Evolutionary conservation across 2,888 invertebrate genomes (phyloP).

Genomic region (Oscheius sp.): DNA sequence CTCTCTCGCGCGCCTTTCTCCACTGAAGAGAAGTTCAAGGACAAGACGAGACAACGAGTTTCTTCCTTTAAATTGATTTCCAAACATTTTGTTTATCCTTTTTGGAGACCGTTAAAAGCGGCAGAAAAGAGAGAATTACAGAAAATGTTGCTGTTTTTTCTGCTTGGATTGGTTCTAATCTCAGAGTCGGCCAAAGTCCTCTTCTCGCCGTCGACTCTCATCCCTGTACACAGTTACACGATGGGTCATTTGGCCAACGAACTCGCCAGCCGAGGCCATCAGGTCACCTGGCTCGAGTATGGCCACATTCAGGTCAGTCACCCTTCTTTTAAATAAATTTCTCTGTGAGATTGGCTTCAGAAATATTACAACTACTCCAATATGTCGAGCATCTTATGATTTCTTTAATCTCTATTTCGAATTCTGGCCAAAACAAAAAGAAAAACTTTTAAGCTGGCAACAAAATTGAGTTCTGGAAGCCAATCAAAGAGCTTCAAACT

Average conservation of each 20-base stretch:
- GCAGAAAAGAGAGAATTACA: not conserved
- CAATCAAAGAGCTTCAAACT: too few relatives aligned
- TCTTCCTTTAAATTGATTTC: not conserved
- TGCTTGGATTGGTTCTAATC: not conserved
- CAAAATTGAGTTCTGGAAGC: too few relatives aligned
- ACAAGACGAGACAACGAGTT: too few relatives aligned
- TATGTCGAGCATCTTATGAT: too few relatives aligned
- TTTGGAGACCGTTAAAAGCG: too few relatives aligned
- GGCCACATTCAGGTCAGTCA: conserved; percentile 59
- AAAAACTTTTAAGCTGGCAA: too few relatives aligned
- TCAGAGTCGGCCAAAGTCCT: conserved; percentile 37
- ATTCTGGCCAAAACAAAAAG: too few relatives aligned
- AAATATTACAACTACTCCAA: not conserved
- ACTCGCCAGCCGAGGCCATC: conserved; percentile 59
- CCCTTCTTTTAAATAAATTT: too few relatives aligned
- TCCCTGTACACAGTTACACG: conserved; percentile 62
- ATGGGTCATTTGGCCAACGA: conserved; percentile 68
- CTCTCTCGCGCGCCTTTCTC: too few relatives aligned
- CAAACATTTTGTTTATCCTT: not conserved
- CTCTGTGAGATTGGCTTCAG: conserved; percentile 9
- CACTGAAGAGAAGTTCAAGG: too few relatives aligned
- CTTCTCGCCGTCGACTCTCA: conserved; percentile 64
- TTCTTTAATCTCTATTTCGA: too few relatives aligned
- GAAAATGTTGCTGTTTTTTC: not conserved
- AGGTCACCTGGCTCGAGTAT: conserved; percentile 67